These are phyloP conservation scores for Thelaira solivaga DNA, from an alignment of 2,888 invertebrate genomes.

Conservation along the genomic window DNA sequence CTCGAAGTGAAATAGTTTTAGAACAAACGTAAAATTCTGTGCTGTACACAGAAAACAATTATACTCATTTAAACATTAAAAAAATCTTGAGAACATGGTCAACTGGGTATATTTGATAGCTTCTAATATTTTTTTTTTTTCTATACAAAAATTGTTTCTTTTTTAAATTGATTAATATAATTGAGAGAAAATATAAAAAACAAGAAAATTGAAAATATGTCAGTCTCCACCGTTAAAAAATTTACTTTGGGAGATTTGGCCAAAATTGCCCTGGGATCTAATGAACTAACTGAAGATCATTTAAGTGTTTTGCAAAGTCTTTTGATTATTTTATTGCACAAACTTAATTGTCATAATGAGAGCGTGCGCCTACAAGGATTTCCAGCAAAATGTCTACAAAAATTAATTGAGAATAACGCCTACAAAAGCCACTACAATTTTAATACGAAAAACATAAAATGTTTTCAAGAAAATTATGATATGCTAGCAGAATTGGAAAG, in stretches of 20 bases:
- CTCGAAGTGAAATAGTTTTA: too few relatives aligned
- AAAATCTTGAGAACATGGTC: too few relatives aligned
- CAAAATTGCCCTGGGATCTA: slow-evolving; percentile 70
- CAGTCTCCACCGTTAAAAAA: too few relatives aligned
- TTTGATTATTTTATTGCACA: slow-evolving; percentile 69
- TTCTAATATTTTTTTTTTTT: too few relatives aligned
- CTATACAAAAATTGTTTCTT: too few relatives aligned
- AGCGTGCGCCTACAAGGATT: slow-evolving; percentile 69
- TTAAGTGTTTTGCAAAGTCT: slow-evolving; percentile 71
- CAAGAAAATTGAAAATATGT: too few relatives aligned
- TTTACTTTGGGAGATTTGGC: slow-evolving; percentile 70
- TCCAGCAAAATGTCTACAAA: slow-evolving; percentile 66
- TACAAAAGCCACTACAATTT: slow-evolving; percentile 57
- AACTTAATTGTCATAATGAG: slow-evolving; percentile 70
- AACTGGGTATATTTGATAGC: too few relatives aligned
- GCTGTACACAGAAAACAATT: too few relatives aligned
- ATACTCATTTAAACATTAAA: too few relatives aligned
- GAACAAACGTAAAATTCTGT: too few relatives aligned
- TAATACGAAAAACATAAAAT: background rate
- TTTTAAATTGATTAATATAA: too few relatives aligned
- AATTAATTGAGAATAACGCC: slow-evolving; percentile 57
- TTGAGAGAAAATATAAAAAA: too few relatives aligned
- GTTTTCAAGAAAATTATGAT: slow-evolving; percentile 52
- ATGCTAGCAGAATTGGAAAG: slow-evolving; percentile 64
- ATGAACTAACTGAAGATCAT: slow-evolving; percentile 66